A percentile compares a stretch with the other conserved stretches of the same genome.
These are phyloP conservation scores for Punctoribates punctum DNA, from an alignment of 2,888 invertebrate species.

Conservation along the genomic window DNA sequence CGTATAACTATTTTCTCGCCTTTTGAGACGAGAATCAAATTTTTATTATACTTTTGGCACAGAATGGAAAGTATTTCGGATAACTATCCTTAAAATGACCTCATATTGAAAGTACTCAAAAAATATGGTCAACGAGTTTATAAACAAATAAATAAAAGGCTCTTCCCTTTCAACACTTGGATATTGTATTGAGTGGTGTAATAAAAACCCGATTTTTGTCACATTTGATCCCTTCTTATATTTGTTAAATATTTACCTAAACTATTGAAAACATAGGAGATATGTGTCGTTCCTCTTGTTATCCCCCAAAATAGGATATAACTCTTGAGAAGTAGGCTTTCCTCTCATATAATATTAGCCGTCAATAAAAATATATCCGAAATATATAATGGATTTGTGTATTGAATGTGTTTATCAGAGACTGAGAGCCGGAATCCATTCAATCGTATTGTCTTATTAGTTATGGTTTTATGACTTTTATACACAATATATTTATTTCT, in stretches of 20 bases:
- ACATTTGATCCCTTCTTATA: background rate
- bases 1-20: background rate
- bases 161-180: no score
- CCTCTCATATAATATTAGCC: no score
- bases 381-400: background rate
- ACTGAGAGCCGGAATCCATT: background rate
- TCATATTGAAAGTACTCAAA: no score
- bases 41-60: no score
- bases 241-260: conserved; percentile 14
- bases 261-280: background rate
- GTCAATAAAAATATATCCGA: no score
- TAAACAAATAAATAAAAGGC: no score
- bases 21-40: background rate
- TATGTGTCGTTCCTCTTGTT: background rate
- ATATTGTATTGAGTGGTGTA: background rate
- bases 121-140: no score
- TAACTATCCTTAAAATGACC: no score
- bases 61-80: no score
- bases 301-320: background rate
- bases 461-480: conserved; percentile 33
- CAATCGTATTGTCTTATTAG: conserved; percentile 34
- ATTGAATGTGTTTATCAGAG: background rate
- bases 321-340: no score
- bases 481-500: background rate
- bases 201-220: background rate